phyloP scores from a whole-genome alignment of 2,888 invertebrate species.

The Lithophane ornitopus region DNA sequence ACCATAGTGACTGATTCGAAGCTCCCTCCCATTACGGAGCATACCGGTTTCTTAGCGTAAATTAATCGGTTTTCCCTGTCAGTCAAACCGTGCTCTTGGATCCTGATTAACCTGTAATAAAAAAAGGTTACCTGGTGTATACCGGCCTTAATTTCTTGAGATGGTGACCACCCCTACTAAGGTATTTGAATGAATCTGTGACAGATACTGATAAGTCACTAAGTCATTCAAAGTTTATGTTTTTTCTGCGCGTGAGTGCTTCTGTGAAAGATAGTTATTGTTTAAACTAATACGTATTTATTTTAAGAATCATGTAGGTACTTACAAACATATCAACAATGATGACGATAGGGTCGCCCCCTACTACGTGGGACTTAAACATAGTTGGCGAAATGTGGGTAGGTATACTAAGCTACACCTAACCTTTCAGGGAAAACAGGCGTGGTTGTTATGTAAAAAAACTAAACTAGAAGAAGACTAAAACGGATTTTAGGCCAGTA shows the following conservation, averaged over 20 bases:
- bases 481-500: background rate
- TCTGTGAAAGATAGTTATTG: background rate
- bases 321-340: background rate
- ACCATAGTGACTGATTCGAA: conserved; percentile 92
- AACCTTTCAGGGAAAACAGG: background rate
- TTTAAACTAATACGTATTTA: background rate
- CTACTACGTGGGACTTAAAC: background rate
- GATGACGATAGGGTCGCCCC: no score
- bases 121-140: conserved; percentile 9
- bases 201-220: background rate
- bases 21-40: conserved; percentile 87
- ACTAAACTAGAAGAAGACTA: background rate
- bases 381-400: background rate
- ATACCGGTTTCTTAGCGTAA: conserved; percentile 91
- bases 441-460: no score
- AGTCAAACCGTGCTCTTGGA: conserved; percentile 91
- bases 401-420: background rate
- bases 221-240: background rate
- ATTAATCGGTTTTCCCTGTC: conserved; percentile 88
- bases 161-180: conserved; percentile 20
- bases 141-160: conserved; percentile 17
- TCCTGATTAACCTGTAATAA: conserved; percentile 86
- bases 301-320: background rate
- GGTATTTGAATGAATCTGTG: conserved; percentile 20
- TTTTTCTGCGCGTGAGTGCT: background rate